Conservation (phyloP, 2,797 vertebrate genomes). For the Sorex maritimensis region DNA sequence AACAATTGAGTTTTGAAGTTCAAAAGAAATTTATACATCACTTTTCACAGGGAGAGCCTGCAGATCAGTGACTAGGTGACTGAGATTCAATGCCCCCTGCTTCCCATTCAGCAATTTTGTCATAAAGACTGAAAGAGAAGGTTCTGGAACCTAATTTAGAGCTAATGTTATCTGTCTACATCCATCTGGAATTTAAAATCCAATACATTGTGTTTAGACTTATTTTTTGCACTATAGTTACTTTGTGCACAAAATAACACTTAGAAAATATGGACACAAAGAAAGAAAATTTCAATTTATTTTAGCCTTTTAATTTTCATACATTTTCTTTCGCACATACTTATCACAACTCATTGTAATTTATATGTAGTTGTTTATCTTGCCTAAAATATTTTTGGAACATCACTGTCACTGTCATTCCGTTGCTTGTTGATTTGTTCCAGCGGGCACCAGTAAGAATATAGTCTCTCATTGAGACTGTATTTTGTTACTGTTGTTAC, state of each 20-base stretch:
- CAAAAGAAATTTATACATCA: neutral
- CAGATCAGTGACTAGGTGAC: neutral
- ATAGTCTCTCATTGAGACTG: too few relatives aligned
- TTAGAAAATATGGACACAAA: conserved; percentile 26
- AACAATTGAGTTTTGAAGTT: neutral
- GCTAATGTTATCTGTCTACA: neutral
- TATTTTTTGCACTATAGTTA: neutral
- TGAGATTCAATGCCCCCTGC: neutral
- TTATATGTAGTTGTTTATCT: conserved; percentile 36
- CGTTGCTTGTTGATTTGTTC: too few relatives aligned
- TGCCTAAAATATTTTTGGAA: conserved; percentile 28
- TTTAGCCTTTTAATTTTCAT: conserved; percentile 49
- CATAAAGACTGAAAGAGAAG: neutral
- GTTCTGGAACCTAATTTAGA: neutral
- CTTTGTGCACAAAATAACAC: conserved; percentile 58
- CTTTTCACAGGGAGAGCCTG: conserved; percentile 23
- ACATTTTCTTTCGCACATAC: conserved; percentile 48
- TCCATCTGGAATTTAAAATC: conserved; percentile 13
- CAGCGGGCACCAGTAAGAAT: too few relatives aligned
- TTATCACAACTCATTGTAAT: neutral
- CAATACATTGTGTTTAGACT: neutral
- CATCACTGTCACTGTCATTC: too few relatives aligned
- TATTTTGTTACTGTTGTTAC: too few relatives aligned
- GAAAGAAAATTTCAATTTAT: conserved; percentile 54
- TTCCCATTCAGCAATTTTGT: neutral